Base-by-base conservation (phyloP, 2,797 vertebrate species). In the Meda fulgida region DNA sequence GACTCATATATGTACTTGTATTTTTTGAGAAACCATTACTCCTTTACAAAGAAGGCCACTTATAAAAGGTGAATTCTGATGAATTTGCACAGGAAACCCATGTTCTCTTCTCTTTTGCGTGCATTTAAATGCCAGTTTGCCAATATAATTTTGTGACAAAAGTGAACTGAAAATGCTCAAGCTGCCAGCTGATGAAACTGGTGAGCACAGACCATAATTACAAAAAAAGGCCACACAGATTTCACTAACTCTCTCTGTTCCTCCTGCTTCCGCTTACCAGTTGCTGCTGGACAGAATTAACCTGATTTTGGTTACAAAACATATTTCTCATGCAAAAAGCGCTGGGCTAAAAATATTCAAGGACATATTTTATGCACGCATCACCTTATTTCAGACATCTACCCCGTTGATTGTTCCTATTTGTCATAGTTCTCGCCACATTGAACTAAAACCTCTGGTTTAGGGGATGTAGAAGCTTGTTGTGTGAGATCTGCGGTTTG, bases 91-190 rank as follows among this genome's bases (percentile, higher is more conserved):
- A 48, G 67, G 16, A 8, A 76, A 26, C 34, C 48, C 19, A 73
- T 26, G 1, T 7, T n/a, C 18, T 2, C 7, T 79, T 83, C 31
- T 34, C 21, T 16, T 80, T 43, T 63, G 80, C 76, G 4, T 19
- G 36, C 65, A 46, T 21, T 21, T 13, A 38, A 85, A 88, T 65
- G 43, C 29, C 81, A 34, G 75, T 26, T 67, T 46, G 26, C 8
- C 26, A 38, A 10, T 34, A 34, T 46, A 55, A 1, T 71, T 79
- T 16, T 18, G 21, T 71, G 76, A 38, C 67, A 38, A 55, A 85
- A 77, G 71, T 23, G 21, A 70, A 88, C 79, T 89, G 85, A 92
- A 90, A 91, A 87, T 83, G 86, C 75, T 31, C 82, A 81, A 84
- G 77, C 60, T 84, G 81, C 43, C 69, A 80, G 72, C 77, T 75